Conservation (phyloP, 2,113 vertebrate genomes). For the Cyrtonyx montezumae region DNA sequence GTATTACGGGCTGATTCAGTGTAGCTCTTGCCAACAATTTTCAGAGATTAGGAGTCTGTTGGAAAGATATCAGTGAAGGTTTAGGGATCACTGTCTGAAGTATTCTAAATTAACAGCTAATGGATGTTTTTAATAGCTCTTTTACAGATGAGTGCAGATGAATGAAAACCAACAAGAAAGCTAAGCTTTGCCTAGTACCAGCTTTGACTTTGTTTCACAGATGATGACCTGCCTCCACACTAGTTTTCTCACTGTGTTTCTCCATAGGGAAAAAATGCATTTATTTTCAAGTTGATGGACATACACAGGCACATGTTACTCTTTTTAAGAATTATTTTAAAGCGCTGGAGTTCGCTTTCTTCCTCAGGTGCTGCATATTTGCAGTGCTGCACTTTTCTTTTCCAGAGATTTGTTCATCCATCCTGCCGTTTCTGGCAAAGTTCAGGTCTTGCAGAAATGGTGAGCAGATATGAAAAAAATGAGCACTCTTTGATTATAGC, state of each 20-base stretch:
- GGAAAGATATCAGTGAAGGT: constrained; percentile 63
- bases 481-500: constrained; percentile 57
- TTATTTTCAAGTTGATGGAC: constrained; percentile 60
- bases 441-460: constrained; percentile 34
- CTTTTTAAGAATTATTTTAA: neutral
- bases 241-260: constrained; percentile 34
- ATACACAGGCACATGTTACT: constrained; percentile 5
- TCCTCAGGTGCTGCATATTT: neutral
- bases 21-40: constrained; percentile 66
- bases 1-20: constrained; percentile 41
- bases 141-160: constrained; percentile 52
- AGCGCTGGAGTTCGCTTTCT: neutral
- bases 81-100: constrained; percentile 60
- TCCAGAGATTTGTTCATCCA: constrained; percentile 47
- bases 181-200: constrained; percentile 20
- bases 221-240: constrained; percentile 32
- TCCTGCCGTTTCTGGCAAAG: constrained; percentile 38
- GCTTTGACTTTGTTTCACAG: constrained; percentile 49
- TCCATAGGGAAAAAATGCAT: constrained; percentile 27
- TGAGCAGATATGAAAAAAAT: constrained; percentile 46
- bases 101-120: constrained; percentile 73
- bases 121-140: constrained; percentile 69
- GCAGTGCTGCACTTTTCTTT: neutral
- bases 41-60: constrained; percentile 59
- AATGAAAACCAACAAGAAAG: constrained; percentile 54